Percentiles rank a stretch among this genome's conserved stretches.
phyloP scores from a whole-genome alignment of 2,888 invertebrate genomes.

The Melanchra persicariae region DNA sequence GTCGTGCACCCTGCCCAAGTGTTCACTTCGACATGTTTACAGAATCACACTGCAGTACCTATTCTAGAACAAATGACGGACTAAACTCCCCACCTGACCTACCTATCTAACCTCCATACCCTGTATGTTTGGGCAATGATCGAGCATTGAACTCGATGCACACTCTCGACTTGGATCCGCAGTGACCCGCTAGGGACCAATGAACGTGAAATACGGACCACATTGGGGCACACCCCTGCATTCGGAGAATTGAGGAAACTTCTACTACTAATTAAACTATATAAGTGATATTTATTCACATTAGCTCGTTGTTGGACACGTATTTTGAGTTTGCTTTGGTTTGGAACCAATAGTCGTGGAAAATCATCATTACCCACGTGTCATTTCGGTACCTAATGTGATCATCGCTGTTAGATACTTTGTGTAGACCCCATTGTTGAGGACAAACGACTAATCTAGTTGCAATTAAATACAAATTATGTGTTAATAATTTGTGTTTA shows the following conservation, averaged over 20 bases:
- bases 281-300: slow-evolving; percentile 79
- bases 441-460: too few relatives aligned
- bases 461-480: too few relatives aligned
- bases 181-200: slow-evolving; percentile 74
- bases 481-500: too few relatives aligned
- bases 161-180: slow-evolving; percentile 64
- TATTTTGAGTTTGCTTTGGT: slow-evolving; percentile 40
- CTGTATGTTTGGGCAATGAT: slow-evolving; percentile 60
- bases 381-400: neutral
- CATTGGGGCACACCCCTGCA: slow-evolving; percentile 51
- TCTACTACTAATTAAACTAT: slow-evolving; percentile 78
- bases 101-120: slow-evolving; percentile 12
- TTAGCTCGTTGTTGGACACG: slow-evolving; percentile 62
- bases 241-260: slow-evolving; percentile 64
- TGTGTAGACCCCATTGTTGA: too few relatives aligned
- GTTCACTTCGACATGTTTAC: too few relatives aligned
- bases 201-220: slow-evolving; percentile 75
- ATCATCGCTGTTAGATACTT: too few relatives aligned
- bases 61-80: neutral
- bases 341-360: neutral
- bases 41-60: too few relatives aligned
- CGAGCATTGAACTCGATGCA: slow-evolving; percentile 63
- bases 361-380: too few relatives aligned
- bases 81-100: slow-evolving; percentile 14
- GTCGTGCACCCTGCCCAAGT: too few relatives aligned